Base-by-base conservation (phyloP, 2,888 invertebrate genomes). In the Drosophila putrida region DNA sequence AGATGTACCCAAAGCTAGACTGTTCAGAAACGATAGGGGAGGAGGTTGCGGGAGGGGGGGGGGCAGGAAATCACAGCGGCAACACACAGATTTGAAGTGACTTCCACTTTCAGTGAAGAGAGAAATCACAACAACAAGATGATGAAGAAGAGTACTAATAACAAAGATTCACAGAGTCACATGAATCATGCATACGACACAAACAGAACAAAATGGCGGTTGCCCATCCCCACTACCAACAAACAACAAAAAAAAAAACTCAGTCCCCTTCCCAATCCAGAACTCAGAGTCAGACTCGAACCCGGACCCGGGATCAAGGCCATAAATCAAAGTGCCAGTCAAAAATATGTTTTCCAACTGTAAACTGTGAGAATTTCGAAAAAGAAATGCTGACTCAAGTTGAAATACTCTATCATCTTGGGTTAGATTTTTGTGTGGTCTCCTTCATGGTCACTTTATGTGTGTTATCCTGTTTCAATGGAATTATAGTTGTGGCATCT, bases 161-260 rank as follows among this genome's bases (percentile, higher is more conserved):
- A 65, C 33, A 28, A 31, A 38, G 47, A 64, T 25, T 54, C 41
- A 59, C 46, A 35, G 39, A 73, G 58, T 66, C 76, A 70, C 88
- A 85, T 85, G 88, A 85, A 85, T 85, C 84, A 85, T 85, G 82
- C 71, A 85, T 80, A 77, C 79, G 82, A 77, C 79, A 79, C 69
- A 76, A 78, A 36, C 78, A 82, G 63, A 71, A 82, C 69, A 72
- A 75, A 75, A 76, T 79, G 76, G 69, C 61, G 64, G 27, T 35
- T 4, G 38, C 28, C 44, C 0, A 6, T 0, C 13, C 28, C 36
- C 15, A 11, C 15, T 2, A 2, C 9, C 41, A 6, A 31, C 31
- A 6, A n/a, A 11, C 15, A 0, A 2, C 9, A 20, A 6, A 20
- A 20, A 20, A 20, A 20, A 20, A 20, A 20, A 20, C 20, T 20